Conservation (phyloP, 2,113 vertebrate genomes). For the Hippolais icterina region DNA sequence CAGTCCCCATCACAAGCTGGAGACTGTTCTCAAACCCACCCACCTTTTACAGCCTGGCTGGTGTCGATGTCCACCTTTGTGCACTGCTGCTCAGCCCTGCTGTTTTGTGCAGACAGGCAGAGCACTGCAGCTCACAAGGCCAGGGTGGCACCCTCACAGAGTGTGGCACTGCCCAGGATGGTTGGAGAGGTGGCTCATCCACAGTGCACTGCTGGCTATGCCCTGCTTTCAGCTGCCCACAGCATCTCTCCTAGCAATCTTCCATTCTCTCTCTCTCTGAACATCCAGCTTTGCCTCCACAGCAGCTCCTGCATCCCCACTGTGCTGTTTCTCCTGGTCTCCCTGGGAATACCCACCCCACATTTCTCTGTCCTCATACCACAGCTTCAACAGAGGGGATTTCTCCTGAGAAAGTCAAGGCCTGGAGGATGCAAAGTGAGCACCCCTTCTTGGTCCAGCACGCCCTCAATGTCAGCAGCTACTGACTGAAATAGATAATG, state of each 20-base stretch:
- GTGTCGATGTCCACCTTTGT: neutral
- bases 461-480: neutral
- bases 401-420: neutral
- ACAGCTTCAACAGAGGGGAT: neutral
- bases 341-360: neutral
- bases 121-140: neutral
- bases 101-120: neutral
- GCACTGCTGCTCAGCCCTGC: neutral
- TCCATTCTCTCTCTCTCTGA: neutral
- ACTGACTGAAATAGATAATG: neutral
- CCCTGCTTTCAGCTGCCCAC: neutral
- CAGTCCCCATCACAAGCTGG: neutral
- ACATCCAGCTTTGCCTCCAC: neutral
- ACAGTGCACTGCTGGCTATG: neutral
- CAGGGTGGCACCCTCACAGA: neutral
- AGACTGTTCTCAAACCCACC: neutral
- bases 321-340: accelerated
- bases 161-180: accelerated
- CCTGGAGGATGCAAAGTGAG: neutral
- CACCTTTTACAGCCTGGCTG: neutral
- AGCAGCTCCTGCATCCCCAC: neutral
- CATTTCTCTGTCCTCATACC: neutral
- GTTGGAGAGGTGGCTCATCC: neutral
- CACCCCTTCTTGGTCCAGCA: neutral
- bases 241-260: neutral